Evolutionary conservation across 2,888 invertebrate species (phyloP), one percentile per base, ranked within the genome.

Genomic region (Caenorhabditis macrosperma): DNA sequence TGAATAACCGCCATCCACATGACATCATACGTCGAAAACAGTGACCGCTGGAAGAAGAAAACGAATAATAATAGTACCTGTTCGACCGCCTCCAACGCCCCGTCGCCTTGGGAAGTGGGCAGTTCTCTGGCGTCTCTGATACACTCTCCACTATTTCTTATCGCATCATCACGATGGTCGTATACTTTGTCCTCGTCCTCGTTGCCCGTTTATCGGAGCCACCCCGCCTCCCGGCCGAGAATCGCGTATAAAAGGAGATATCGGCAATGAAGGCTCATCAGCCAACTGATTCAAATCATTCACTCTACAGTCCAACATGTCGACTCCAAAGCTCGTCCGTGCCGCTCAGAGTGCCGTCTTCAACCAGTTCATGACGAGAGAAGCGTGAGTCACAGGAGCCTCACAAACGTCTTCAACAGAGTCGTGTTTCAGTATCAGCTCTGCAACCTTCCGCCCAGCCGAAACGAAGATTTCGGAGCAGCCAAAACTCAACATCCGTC

Each of bases 311-410:
- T 44, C 20, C 44, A 44, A 2, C 50, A 79, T 79, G 79, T 79
- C 79, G 10, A 24, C 79, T 24, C 66, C 74, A 59, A 79, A 79
- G 44, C 57, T 79, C 60, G 63, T 74, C 28, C 68, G 79, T 59
- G 68, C 52, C 22, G 68, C 74, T 50, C 74, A 79, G 64, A 46
- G 57, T n/a, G 50, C 55, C 9, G 79, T 74, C 22, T 68, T 79
- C 68, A 79, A 79, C 33, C 79, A 79, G 12, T 79, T 74, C 54
- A 79, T 79, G 79, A 79, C 79, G 6, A 28, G 68, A 35, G 79
- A 79, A 68, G 79, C 79, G 79, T 79, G 20, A 79, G 79, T 79
- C 59, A 5, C 10, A 28, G 17, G n/a, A n/a, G n/a, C n/a, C n/a
- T n/a, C n/a, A n/a, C n/a, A n/a, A n/a, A n/a, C n/a, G n/a, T n/a